These are phyloP conservation scores for Sebastes taczanowskii DNA, from an alignment of 2,797 vertebrate genomes.

Conservation along the genomic window DNA sequence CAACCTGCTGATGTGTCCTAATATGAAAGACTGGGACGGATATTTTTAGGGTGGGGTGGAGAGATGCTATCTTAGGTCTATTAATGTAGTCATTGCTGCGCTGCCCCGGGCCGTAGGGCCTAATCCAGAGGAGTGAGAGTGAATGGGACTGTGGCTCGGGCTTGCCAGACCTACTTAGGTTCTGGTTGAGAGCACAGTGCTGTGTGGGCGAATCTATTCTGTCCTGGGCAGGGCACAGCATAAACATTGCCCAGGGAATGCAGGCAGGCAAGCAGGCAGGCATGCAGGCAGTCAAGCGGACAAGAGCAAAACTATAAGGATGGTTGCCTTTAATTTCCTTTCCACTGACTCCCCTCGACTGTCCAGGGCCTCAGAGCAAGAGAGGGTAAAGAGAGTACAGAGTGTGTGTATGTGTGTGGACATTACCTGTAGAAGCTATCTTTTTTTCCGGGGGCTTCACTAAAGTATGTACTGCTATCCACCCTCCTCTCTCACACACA, in stretches of 20 bases:
- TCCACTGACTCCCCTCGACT: slow-evolving; percentile 66
- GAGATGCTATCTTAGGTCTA: slow-evolving; percentile 72
- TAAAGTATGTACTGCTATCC: slow-evolving; percentile 31
- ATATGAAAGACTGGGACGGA: slow-evolving; percentile 42
- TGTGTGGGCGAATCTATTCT: slow-evolving; percentile 84
- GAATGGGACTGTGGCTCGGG: slow-evolving; percentile 74
- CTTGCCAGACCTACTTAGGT: slow-evolving; percentile 82
- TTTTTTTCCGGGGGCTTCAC: slow-evolving; percentile 30
- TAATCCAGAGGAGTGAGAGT: slow-evolving; percentile 79
- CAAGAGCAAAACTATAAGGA: slow-evolving; percentile 77
- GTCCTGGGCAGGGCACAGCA: slow-evolving; percentile 76
- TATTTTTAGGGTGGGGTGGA: slow-evolving; percentile 57
- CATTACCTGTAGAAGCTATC: slow-evolving; percentile 57
- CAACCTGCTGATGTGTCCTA: slow-evolving; percentile 60
- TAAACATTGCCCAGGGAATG: slow-evolving; percentile 79
- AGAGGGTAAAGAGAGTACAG: slow-evolving; percentile 32
- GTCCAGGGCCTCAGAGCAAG: slow-evolving; percentile 49
- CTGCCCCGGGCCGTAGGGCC: slow-evolving; percentile 59
- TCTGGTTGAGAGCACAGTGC: slow-evolving; percentile 83
- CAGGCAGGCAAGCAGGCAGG: slow-evolving; percentile 65
- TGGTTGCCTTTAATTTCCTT: slow-evolving; percentile 79
- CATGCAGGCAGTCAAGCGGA: slow-evolving; percentile 73
- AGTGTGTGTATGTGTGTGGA: slow-evolving; percentile 45
- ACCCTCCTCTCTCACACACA: neutral
- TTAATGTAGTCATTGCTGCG: slow-evolving; percentile 66